phyloP scores from a whole-genome alignment of 2,113 vertebrate species.

The Xyliphius kryptos region DNA sequence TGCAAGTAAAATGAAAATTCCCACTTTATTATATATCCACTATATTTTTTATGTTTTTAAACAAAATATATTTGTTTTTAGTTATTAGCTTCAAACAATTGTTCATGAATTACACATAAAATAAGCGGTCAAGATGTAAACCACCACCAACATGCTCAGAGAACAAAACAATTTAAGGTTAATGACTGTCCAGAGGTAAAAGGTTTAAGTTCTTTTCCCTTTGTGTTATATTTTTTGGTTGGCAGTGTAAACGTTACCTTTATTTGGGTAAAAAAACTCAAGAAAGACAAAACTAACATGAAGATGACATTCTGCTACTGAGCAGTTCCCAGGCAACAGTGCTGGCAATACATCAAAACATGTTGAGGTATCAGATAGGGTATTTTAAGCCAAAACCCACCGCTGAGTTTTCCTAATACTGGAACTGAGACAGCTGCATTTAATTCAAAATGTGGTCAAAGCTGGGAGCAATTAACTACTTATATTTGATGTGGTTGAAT shows the following conservation, averaged over 20 bases:
- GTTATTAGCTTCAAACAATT: neutral
- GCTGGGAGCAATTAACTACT: slow-evolving; percentile 27
- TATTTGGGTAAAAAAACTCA: neutral
- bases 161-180: slow-evolving; percentile 8
- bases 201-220: neutral
- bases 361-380: neutral
- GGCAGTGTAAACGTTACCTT: neutral
- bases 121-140: too few relatives aligned
- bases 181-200: neutral
- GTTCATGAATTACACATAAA: too few relatives aligned
- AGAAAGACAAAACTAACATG: neutral
- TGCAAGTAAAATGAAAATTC: too few relatives aligned
- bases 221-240: slow-evolving; percentile 1
- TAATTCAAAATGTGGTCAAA: slow-evolving; percentile 21
- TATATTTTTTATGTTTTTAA: too few relatives aligned
- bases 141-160: neutral
- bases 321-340: neutral
- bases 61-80: too few relatives aligned
- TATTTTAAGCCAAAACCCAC: slow-evolving; percentile 7
- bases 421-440: slow-evolving; percentile 19
- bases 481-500: slow-evolving; percentile 11
- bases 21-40: too few relatives aligned
- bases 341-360: slow-evolving; percentile 3
- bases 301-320: neutral
- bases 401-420: slow-evolving; percentile 18